phyloP scores from a whole-genome alignment of 2,797 vertebrate genomes.

The Neosilurus mollespiculum region DNA sequence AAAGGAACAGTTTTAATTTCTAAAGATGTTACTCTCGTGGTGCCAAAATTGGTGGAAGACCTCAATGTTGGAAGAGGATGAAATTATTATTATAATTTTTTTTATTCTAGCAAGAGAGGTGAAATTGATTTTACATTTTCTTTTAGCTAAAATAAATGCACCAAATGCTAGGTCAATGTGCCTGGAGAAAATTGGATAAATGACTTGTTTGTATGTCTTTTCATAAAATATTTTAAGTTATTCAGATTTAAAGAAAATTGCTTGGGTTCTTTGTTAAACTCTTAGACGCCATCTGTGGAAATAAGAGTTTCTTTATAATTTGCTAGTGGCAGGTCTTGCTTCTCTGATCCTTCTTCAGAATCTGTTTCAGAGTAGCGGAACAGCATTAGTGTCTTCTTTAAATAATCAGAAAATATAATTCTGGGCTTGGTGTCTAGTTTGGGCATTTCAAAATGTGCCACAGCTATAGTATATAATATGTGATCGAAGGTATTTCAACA shows the following conservation, averaged over 20 bases:
- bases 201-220: background rate
- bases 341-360: conserved; percentile 22
- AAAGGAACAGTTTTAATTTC: conserved; percentile 20
- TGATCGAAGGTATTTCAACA: background rate
- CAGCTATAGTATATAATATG: background rate
- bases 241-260: conserved; percentile 29
- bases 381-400: background rate
- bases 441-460: background rate
- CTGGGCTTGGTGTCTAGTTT: background rate
- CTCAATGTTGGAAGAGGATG: background rate
- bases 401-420: background rate
- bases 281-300: conserved; percentile 7
- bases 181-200: background rate
- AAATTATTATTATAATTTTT: conserved; percentile 3
- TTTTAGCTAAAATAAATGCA: background rate
- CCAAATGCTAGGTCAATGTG: no score
- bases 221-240: conserved; percentile 20
- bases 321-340: background rate
- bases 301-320: conserved; percentile 41
- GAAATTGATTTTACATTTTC: background rate
- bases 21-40: background rate
- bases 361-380: conserved; percentile 8
- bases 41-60: background rate
- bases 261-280: conserved; percentile 31
- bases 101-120: background rate